Conservation (phyloP, 2,113 vertebrate genomes). For the Dasypus novemcinctus region DNA sequence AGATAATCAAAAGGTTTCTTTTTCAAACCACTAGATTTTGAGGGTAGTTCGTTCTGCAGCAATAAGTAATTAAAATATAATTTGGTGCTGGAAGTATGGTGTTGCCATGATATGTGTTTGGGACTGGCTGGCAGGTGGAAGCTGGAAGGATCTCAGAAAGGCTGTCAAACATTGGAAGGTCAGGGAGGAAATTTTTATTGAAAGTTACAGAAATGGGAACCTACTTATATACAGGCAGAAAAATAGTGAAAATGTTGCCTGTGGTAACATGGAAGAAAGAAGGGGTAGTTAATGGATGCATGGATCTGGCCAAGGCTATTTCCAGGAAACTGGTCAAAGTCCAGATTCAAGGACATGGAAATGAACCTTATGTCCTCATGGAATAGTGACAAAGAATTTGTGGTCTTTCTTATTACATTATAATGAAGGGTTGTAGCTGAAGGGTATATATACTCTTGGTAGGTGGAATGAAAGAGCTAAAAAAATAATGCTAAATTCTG, state of each 20-base stretch:
- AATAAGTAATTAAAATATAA: background rate
- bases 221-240: background rate
- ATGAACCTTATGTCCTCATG: background rate
- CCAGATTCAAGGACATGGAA: background rate
- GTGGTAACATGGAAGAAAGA: background rate
- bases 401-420: background rate
- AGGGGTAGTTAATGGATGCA: background rate
- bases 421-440: background rate
- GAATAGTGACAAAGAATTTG: background rate
- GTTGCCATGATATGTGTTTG: too few relatives aligned
- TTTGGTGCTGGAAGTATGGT: background rate
- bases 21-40: background rate
- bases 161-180: background rate
- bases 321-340: background rate
- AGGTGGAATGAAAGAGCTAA: background rate
- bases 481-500: background rate
- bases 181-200: background rate
- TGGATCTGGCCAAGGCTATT: background rate
- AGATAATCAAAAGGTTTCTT: background rate
- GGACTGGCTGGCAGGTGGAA: background rate
- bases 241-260: background rate
- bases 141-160: background rate
- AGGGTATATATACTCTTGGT: background rate
- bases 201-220: background rate
- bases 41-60: background rate